Evolutionary conservation across 1,140 invertebrate species (phyloP).

Genomic region (Drosophila nikananu): DNA sequence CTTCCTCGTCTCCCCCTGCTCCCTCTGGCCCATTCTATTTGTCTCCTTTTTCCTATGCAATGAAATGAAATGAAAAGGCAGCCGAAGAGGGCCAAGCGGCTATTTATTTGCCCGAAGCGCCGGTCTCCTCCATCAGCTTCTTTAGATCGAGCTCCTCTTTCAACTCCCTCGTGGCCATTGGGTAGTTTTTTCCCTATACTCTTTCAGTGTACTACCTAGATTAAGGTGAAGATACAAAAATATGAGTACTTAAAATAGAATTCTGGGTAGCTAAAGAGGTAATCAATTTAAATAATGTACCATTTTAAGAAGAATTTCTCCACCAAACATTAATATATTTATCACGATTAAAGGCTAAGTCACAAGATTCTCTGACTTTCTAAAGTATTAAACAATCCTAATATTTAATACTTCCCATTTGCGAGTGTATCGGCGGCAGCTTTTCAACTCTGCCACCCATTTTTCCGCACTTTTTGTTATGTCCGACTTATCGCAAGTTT

Average conservation of each 20-base stretch:
- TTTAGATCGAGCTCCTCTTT: constrained; percentile 26
- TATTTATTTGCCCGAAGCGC: constrained; percentile 78
- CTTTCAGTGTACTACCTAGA: neutral
- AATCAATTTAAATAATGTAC: too few relatives aligned
- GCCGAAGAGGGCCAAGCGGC: constrained; percentile 55
- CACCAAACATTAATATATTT: too few relatives aligned
- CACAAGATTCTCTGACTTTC: neutral
- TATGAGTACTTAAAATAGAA: neutral
- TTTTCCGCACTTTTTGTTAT: constrained; percentile 33
- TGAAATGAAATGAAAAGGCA: constrained; percentile 73
- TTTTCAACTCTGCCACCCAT: neutral
- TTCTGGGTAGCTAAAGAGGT: too few relatives aligned
- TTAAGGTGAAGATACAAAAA: neutral
- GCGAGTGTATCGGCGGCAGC: constrained; percentile 10
- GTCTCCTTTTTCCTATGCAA: constrained; percentile 44
- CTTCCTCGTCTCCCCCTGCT: neutral
- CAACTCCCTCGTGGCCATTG: constrained; percentile 16
- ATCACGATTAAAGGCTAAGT: neutral
- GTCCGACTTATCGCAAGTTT: constrained; percentile 80
- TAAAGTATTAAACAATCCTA: too few relatives aligned
- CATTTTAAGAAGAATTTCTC: neutral
- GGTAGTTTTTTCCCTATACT: constrained; percentile 21
- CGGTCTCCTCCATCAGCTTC: constrained; percentile 42
- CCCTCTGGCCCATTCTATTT: constrained; percentile 11
- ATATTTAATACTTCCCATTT: neutral